Percentiles rank a stretch among this genome's conserved stretches.
These are phyloP conservation scores for Temnothorax curvispinosus DNA, from an alignment of 1,140 invertebrate species.

Conservation along the genomic window DNA sequence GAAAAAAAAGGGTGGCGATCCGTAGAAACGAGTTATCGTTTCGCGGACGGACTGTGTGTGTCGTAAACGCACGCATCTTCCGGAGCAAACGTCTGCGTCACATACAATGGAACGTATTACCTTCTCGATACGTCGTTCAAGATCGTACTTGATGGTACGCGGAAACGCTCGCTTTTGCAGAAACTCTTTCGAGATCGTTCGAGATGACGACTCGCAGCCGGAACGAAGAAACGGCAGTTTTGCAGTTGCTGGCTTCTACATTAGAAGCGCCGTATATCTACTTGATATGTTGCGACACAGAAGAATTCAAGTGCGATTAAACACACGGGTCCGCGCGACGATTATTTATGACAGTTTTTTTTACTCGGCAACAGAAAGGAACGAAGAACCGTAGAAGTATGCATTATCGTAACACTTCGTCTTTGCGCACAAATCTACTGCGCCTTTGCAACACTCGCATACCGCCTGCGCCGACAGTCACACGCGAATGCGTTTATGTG, in stretches of 20 bases:
- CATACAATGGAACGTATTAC: background rate
- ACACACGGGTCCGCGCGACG: background rate
- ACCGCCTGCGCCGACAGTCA: conserved; percentile 17
- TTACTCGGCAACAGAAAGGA: background rate
- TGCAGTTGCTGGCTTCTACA: background rate
- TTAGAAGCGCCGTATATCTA: conserved; percentile 22
- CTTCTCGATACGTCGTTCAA: background rate
- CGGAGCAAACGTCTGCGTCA: background rate
- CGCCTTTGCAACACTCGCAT: conserved; percentile 26
- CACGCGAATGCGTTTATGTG: conserved; percentile 30
- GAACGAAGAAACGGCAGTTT: conserved; percentile 10
- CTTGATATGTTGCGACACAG: conserved; percentile 20
- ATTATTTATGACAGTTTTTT: conserved; percentile 53
- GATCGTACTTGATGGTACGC: background rate
- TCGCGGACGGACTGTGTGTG: conserved; percentile 9
- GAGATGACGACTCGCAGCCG: background rate
- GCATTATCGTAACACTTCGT: conserved; percentile 53
- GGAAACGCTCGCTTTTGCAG: conserved; percentile 16
- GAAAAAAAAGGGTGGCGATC: conserved; percentile 34
- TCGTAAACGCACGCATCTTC: conserved; percentile 21
- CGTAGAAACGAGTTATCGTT: conserved; percentile 52
- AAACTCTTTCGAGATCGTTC: conserved; percentile 35
- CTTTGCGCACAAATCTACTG: conserved; percentile 25
- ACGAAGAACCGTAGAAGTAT: background rate
- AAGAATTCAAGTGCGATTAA: conserved; percentile 48